Evolutionary conservation across 2,888 invertebrate species (phyloP).

Genomic region (Ashinkailepas kermadecensis): DNA sequence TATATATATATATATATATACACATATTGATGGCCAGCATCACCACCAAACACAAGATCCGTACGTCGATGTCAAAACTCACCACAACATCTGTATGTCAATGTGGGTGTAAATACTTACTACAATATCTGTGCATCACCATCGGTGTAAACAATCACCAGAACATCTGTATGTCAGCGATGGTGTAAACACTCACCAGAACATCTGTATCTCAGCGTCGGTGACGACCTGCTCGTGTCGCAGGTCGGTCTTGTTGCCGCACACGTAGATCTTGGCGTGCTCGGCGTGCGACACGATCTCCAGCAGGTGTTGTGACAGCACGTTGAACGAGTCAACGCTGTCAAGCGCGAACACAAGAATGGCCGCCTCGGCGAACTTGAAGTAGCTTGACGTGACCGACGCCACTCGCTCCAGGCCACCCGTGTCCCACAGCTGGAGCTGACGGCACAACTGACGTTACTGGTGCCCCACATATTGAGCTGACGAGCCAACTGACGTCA

Average conservation of each 20-base stretch:
- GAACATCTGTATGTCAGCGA: no score
- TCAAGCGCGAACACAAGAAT: conserved; percentile 84
- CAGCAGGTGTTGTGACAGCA: conserved; percentile 80
- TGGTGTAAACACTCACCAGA: conserved; percentile 54
- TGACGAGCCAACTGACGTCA: conserved; percentile 43
- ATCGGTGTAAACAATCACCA: no score
- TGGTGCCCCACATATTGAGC: conserved; percentile 90
- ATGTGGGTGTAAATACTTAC: conserved; percentile 46
- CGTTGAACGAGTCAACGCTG: conserved; percentile 85
- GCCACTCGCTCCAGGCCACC: conserved; percentile 95
- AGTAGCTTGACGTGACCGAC: conserved; percentile 89
- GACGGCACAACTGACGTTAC: conserved; percentile 36
- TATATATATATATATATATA: no score
- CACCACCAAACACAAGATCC: no score
- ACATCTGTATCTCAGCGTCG: conserved; percentile 79
- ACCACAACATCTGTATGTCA: no score
- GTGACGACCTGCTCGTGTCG: conserved; percentile 63
- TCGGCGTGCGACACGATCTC: conserved; percentile 91
- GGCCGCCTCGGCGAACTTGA: conserved; percentile 91
- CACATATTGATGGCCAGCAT: no score
- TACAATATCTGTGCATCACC: no score
- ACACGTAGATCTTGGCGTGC: conserved; percentile 88
- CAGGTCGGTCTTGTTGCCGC: conserved; percentile 84
- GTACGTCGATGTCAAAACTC: no score
- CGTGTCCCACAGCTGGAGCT: conserved; percentile 94